Conservation (phyloP, 2,888 invertebrate species). For the Lacanobia oleracea region DNA sequence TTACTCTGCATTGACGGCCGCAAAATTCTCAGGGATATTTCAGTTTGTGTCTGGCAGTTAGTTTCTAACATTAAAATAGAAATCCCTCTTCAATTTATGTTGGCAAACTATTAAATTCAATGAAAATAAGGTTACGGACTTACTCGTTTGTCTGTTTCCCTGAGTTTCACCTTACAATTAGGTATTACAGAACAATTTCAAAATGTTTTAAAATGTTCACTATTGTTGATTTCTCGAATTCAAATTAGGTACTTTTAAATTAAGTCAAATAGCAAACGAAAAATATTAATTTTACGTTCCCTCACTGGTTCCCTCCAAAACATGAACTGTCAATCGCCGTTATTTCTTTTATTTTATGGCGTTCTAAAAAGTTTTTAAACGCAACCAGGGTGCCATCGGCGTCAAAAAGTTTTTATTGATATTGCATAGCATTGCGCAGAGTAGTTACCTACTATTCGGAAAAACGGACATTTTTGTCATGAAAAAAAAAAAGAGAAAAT, state of each 20-base stretch:
- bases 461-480: not conserved
- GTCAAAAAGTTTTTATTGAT: slow-evolving; percentile 31
- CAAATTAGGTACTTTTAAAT: not conserved
- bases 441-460: slow-evolving; percentile 12
- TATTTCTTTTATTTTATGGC: slow-evolving; percentile 15
- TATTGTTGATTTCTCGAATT: not conserved
- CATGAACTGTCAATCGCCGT: not conserved
- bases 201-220: not conserved
- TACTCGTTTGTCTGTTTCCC: not conserved
- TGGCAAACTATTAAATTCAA: not conserved
- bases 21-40: not conserved
- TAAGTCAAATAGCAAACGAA: too few relatives aligned
- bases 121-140: slow-evolving; percentile 1
- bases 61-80: not conserved
- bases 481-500: not conserved
- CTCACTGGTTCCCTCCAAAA: too few relatives aligned
- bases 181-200: not conserved
- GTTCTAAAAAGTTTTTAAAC: slow-evolving; percentile 33
- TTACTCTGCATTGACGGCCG: not conserved
- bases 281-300: not conserved
- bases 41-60: not conserved
- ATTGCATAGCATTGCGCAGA: not conserved
- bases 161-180: not conserved
- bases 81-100: not conserved
- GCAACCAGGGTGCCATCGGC: not conserved